These are phyloP conservation scores for Coelogynopora nodosa DNA, from an alignment of 2,888 invertebrate species.

Conservation along the genomic window DNA sequence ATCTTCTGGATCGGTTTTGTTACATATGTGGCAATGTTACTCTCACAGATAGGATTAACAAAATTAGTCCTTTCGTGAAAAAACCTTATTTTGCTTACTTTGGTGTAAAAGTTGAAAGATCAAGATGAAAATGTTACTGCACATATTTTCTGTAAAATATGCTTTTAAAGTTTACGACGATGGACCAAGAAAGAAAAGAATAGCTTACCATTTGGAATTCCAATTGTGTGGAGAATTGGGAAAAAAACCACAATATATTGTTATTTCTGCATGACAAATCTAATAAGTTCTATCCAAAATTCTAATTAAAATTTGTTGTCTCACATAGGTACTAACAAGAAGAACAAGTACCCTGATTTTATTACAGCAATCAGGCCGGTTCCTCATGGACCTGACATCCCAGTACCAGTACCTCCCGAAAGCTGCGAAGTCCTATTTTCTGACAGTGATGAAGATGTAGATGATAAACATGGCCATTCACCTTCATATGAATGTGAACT, in stretches of 20 bases:
- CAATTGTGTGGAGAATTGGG: neutral
- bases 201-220: neutral
- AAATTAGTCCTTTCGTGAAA: neutral
- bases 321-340: neutral
- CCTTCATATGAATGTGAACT: neutral
- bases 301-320: neutral
- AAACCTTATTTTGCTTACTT: neutral
- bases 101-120: neutral
- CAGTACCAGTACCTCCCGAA: too few relatives aligned
- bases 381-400: too few relatives aligned
- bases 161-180: neutral
- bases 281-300: neutral
- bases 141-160: neutral
- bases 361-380: too few relatives aligned
- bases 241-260: neutral
- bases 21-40: neutral
- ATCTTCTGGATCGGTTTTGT: neutral
- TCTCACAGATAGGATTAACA: neutral
- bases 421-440: too few relatives aligned
- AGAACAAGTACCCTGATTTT: neutral
- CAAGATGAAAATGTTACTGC: neutral
- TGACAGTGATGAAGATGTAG: neutral
- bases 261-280: neutral
- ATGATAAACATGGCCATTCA: neutral
- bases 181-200: neutral